These are phyloP conservation scores for Parauchenoglanis ngamensis DNA, from an alignment of 2,797 vertebrate species.

Conservation along the genomic window DNA sequence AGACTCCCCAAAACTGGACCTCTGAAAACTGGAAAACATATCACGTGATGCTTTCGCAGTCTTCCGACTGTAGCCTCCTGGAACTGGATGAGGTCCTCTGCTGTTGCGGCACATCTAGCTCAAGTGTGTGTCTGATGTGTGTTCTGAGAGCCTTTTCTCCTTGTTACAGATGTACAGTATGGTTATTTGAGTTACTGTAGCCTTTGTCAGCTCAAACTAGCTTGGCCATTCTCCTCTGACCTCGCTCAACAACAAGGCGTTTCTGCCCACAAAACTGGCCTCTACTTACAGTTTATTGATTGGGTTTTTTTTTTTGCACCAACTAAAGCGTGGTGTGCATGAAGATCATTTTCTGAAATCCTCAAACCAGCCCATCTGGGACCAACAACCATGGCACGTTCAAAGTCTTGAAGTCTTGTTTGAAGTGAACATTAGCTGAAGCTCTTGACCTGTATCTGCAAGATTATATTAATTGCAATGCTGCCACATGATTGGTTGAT, in stretches of 20 bases:
- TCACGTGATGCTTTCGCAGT: background rate
- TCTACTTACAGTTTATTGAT: background rate
- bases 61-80: background rate
- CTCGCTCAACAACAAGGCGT: background rate
- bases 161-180: background rate
- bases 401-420: background rate
- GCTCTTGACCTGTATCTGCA: background rate
- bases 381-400: background rate
- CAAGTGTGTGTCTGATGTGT: background rate
- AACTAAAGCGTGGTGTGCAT: background rate
- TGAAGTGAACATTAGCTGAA: background rate
- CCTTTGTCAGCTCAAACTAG: background rate
- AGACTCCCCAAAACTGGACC: background rate
- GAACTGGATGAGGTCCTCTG: background rate
- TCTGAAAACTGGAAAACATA: background rate
- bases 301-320: background rate
- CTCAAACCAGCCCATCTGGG: background rate
- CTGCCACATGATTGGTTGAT: background rate
- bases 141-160: background rate
- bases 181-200: background rate
- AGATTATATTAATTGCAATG: background rate
- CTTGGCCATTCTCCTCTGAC: background rate
- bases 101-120: background rate
- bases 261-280: background rate
- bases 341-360: background rate